Evolutionary conservation across 2,888 invertebrate species (phyloP).

Genomic region (Tipula lateralis): DNA sequence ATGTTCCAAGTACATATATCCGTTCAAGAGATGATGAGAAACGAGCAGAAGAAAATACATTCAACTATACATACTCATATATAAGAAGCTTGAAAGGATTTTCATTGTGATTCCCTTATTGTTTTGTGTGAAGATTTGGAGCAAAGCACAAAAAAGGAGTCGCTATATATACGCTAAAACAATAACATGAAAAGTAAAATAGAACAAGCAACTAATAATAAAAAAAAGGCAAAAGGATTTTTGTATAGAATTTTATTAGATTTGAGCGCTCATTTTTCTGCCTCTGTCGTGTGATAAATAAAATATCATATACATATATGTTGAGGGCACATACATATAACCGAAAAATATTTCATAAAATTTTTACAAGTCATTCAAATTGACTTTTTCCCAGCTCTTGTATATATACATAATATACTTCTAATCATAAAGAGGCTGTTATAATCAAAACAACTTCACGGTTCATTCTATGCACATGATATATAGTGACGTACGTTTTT

Average conservation of each 20-base stretch:
- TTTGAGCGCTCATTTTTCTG: background rate
- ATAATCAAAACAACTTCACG: background rate
- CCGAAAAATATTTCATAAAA: background rate
- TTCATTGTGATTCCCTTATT: background rate
- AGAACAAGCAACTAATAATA: background rate
- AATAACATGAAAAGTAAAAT: background rate
- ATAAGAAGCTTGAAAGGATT: constrained; percentile 5
- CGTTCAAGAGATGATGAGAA: background rate
- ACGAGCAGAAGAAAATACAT: background rate
- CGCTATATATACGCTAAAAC: background rate
- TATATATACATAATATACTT: too few relatives aligned
- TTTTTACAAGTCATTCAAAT: background rate
- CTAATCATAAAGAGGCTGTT: background rate
- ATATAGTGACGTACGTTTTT: background rate
- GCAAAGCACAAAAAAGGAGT: background rate
- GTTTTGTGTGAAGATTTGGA: background rate
- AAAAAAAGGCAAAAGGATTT: background rate
- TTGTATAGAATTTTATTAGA: background rate
- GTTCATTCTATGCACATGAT: background rate
- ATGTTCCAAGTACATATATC: background rate
- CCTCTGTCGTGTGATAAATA: background rate
- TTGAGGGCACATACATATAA: background rate
- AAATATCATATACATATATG: background rate
- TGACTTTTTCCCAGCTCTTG: background rate
- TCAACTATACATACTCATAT: background rate